phyloP scores from a whole-genome alignment of 2,797 vertebrate species.

The Holocentrus rufus region DNA sequence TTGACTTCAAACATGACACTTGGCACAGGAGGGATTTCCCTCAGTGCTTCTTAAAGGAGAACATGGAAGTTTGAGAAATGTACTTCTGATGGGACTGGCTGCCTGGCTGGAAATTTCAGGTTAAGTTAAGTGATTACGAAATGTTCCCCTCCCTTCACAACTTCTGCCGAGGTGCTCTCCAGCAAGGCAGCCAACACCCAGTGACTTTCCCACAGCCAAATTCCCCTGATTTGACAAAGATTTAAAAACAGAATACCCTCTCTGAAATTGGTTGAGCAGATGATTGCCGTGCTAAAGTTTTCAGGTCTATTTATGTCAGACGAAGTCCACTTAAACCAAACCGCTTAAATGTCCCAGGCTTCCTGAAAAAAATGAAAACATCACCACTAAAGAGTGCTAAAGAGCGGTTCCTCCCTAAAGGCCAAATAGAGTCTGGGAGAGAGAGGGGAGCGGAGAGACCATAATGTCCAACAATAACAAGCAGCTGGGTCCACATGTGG shows the following conservation, averaged over 20 bases:
- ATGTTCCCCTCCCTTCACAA: no score
- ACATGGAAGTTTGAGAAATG: no score
- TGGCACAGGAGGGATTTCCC: no score
- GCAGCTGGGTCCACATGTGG: slow-evolving; percentile 75
- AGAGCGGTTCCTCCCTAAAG: slow-evolving; percentile 54
- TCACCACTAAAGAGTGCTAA: slow-evolving; percentile 43
- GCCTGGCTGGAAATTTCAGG: no score
- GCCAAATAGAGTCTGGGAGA: slow-evolving; percentile 47
- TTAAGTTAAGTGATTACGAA: no score
- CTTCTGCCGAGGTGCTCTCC: no score
- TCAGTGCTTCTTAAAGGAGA: no score
- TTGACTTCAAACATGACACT: not conserved
- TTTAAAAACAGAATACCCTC: no score
- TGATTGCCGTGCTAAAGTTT: not conserved
- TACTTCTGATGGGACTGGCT: no score
- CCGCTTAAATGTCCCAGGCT: slow-evolving; percentile 55
- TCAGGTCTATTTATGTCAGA: slow-evolving; percentile 55
- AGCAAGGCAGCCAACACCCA: no score
- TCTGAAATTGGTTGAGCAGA: not conserved
- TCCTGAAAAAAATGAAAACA: slow-evolving; percentile 35
- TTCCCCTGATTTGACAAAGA: no score
- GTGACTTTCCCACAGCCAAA: no score
- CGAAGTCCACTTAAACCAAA: slow-evolving; percentile 48
- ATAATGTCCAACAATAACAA: slow-evolving; percentile 66
- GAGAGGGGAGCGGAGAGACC: slow-evolving; percentile 47